Base-by-base conservation (phyloP, 2,888 invertebrate genomes). In the Lochmaea crataegi region DNA sequence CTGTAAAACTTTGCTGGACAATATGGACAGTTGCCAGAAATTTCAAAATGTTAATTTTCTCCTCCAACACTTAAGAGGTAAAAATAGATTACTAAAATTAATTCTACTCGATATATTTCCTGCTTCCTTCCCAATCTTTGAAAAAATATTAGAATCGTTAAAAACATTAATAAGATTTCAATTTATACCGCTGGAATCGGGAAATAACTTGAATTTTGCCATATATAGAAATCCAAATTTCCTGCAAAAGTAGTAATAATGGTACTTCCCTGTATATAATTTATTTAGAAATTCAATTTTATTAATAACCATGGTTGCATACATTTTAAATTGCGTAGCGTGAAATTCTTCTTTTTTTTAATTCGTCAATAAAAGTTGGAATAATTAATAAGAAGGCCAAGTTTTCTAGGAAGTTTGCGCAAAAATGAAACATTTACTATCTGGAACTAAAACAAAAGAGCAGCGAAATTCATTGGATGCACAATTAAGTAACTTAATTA, bases 341-440 rank as follows among this genome's bases (percentile, higher is more conserved):
- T 69, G 18, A 63, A 69, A 41, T 16, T 18, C 18, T 68, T 4
- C 10, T 63, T 68, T 51, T 68, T 69, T 61, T 41, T n/a, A 63
- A 56, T 51, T 22, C 14, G 12, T 38, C 41, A 65, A 68, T 68
- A 60, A 63, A 69, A 68, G 48, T 64, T 61, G 67, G 65, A 71
- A 68, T 71, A 68, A 74, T 74, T 71, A 71, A 74, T 61, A 63
- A 60, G 53, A 66, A 45, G 65, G 22, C 53, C 32, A 11, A 53
- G 74, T 72, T 78, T 73, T 75, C 74, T 76, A 78, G 78, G 78
- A 78, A 78, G 76, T 74, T 78, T 76, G 73, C 76, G 76, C 68
- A 77, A 77, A 77, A 75, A 71, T 67, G 65, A 60, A 74, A 74
- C 51, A 70, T 38, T 68, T 73, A 71, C 71, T 56, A 69, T 71